phyloP scores from a whole-genome alignment of 1,140 invertebrate species.

The Watersipora subatra region DNA sequence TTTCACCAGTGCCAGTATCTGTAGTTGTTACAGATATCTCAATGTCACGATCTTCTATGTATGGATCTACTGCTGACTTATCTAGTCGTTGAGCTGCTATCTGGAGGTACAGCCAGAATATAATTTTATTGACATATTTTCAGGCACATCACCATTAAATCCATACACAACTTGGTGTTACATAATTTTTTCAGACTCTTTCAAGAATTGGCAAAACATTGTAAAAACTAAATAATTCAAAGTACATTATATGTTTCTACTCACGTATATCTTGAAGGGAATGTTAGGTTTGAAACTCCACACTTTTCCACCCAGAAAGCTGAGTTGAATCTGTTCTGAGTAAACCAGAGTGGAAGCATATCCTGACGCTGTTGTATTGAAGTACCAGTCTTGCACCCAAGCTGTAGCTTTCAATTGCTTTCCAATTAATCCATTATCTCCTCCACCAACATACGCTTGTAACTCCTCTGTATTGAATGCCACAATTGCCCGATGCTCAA shows the following conservation, averaged over 20 bases:
- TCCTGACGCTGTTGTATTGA: slow-evolving; percentile 65
- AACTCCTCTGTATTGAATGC: slow-evolving; percentile 68
- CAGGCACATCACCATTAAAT: too few relatives aligned
- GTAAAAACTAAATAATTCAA: too few relatives aligned
- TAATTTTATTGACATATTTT: too few relatives aligned
- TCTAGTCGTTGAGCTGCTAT: neutral
- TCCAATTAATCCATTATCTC: slow-evolving; percentile 46
- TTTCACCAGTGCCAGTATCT: neutral
- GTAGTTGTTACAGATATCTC: neutral
- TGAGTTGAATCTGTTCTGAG: slow-evolving; percentile 64
- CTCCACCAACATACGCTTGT: slow-evolving; percentile 38
- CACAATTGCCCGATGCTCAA: slow-evolving; percentile 72
- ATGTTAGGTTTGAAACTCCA: slow-evolving; percentile 88
- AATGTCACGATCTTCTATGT: neutral
- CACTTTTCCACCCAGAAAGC: slow-evolving; percentile 72
- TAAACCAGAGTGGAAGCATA: slow-evolving; percentile 73
- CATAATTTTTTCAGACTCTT: too few relatives aligned
- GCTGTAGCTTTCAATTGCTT: slow-evolving; percentile 66
- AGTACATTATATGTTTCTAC: too few relatives aligned
- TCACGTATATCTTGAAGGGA: slow-evolving; percentile 62
- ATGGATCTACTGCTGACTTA: neutral
- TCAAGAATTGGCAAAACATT: too few relatives aligned
- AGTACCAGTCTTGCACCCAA: slow-evolving; percentile 68
- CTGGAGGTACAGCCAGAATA: too few relatives aligned
- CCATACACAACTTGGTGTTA: too few relatives aligned